These are phyloP conservation scores for Leptodactylus fallax DNA, from an alignment of 2,797 vertebrate genomes.

Conservation along the genomic window DNA sequence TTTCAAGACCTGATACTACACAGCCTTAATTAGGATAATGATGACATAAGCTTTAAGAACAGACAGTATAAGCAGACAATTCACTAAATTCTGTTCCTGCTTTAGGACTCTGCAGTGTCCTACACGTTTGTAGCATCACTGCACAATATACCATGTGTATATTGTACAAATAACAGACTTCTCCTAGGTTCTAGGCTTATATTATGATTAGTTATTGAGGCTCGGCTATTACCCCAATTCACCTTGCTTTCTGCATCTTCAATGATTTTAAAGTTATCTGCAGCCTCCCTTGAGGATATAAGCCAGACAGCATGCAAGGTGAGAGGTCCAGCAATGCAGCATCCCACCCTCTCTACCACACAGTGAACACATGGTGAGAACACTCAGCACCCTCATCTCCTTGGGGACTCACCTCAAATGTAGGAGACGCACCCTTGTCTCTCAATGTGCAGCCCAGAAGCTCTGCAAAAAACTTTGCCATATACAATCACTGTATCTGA, in stretches of 20 bases:
- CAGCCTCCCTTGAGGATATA: slow-evolving; percentile 49
- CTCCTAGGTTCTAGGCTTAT: neutral
- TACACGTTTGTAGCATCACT: neutral
- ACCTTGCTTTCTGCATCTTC: slow-evolving; percentile 24
- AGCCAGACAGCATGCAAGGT: slow-evolving; percentile 50
- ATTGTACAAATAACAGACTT: neutral
- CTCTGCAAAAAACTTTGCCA: slow-evolving; percentile 86
- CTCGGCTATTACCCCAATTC: neutral
- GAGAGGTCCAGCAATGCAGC: slow-evolving; percentile 56
- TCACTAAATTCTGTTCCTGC: neutral
- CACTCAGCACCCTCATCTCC: slow-evolving; percentile 27
- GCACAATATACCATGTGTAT: neutral
- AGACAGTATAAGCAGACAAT: slow-evolving; percentile 15
- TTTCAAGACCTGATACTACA: neutral
- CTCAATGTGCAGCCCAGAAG: slow-evolving; percentile 83
- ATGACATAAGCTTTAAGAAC: neutral
- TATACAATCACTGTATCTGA: slow-evolving; percentile 69
- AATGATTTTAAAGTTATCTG: slow-evolving; percentile 50
- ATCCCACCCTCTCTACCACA: slow-evolving; percentile 40
- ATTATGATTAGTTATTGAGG: neutral
- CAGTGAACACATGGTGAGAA: slow-evolving; percentile 11
- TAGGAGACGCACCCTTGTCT: slow-evolving; percentile 76
- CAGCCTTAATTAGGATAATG: no score
- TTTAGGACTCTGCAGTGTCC: slow-evolving; percentile 29
- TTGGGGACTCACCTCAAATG: slow-evolving; percentile 78